Base-by-base conservation (phyloP, 2,888 invertebrate genomes). In the Papilio protenor region DNA sequence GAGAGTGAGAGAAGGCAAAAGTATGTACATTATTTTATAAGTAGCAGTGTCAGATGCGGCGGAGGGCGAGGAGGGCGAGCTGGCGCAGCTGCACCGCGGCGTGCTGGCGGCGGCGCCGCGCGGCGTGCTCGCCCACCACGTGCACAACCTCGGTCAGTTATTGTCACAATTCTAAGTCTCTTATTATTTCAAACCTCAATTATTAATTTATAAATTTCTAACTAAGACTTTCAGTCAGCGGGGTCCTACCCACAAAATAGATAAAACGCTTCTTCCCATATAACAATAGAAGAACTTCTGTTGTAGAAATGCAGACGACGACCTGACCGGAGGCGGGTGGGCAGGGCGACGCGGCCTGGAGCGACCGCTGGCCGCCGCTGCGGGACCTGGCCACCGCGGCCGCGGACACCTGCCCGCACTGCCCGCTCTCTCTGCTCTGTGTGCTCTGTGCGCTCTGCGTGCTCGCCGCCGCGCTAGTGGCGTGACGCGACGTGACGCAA, bases 141-240 rank as follows among this genome's bases (percentile, higher is more conserved):
- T 94, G 94, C 94, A 94, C 85, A 94, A 94, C 75, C 86, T 93
- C 61, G 94, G 94, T 94, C 85, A 88, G 79, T n/a, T n/a, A n/a
- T n/a, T n/a, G n/a, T 76, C 73, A 64, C 73, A 14, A 5, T 14
- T n/a, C n/a, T 49, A 70, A 23, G 2, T 45, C 18, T 21, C 1
- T 47, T 23, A 14, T 47, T 70, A 66, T 18, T 21, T 12, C 23
- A 57, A 57, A 14, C 12, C 27, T 61, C 1, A 1, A 2, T 59
- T 59, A 59, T 12, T 59, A 1, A 59, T 10, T 59, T 8, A 40
- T 40, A 8, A 8, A 40, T 40, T 8, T 40, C 40, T 33, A 33
- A 5, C 5, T 4, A 4, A 33, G 4, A 40, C 6, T 40, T 40
- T 40, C 40, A 40, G 5, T 40, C 40, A 40, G 8, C 1, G 40